These are phyloP conservation scores for Rhabditophanes sp. DNA, from an alignment of 2,888 invertebrate genomes.

Conservation along the genomic window DNA sequence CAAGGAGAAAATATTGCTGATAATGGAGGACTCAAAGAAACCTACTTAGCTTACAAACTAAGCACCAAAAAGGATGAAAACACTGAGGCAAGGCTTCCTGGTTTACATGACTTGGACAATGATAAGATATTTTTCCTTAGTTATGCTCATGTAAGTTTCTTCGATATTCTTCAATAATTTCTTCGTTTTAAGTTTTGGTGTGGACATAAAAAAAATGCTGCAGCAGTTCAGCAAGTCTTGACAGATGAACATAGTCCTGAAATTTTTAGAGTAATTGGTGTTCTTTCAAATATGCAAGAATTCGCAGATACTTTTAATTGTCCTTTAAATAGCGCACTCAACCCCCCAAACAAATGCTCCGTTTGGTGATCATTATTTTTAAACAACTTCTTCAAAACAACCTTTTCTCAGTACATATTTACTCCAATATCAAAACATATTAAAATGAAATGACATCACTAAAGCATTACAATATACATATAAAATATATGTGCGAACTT, in stretches of 20 bases:
- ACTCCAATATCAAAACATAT: too few relatives aligned
- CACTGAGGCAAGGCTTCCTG: constrained; percentile 25
- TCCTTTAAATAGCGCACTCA: constrained; percentile 62
- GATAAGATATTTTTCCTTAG: constrained; percentile 40
- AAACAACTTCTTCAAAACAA: too few relatives aligned
- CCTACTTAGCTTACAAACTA: constrained; percentile 25
- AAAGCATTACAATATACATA: too few relatives aligned
- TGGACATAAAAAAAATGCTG: constrained; percentile 18
- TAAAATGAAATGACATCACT: too few relatives aligned
- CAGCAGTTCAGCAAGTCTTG: constrained; percentile 54
- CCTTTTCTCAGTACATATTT: too few relatives aligned
- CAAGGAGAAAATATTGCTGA: constrained; percentile 43
- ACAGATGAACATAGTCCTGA: constrained; percentile 72
- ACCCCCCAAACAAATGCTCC: constrained; percentile 51
- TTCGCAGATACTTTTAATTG: constrained; percentile 71
- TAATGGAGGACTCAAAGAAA: constrained; percentile 38
- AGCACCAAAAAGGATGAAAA: constrained; percentile 16
- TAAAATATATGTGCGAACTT: too few relatives aligned
- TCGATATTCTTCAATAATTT: constrained; percentile 1
- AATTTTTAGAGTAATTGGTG: constrained; percentile 52
- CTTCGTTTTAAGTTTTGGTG: constrained; percentile 22
- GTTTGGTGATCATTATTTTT: too few relatives aligned
- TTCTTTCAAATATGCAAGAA: constrained; percentile 65
- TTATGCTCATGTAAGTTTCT: constrained; percentile 30
- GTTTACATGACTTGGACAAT: constrained; percentile 22